Conservation (phyloP, 1,140 invertebrate genomes). For the Heliconius congener region DNA sequence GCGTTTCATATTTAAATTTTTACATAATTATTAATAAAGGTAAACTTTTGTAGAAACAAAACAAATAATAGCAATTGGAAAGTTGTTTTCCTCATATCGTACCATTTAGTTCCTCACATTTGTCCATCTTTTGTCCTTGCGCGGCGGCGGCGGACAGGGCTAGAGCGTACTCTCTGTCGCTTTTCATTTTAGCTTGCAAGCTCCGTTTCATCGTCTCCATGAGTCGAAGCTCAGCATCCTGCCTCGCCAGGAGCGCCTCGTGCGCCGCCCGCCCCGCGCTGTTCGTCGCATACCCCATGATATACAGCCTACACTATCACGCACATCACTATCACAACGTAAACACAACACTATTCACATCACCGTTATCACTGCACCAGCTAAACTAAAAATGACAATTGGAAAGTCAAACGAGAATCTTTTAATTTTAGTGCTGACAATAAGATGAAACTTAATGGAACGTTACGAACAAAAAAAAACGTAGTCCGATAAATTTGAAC, state of each 20-base stretch:
- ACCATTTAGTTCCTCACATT: conserved; percentile 89
- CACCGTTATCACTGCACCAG: conserved; percentile 71
- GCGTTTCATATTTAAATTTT: neutral
- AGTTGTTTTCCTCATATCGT: conserved; percentile 46
- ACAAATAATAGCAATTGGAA: conserved; percentile 13
- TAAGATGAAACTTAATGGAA: conserved; percentile 48
- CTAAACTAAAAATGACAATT: neutral
- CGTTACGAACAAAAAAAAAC: conserved; percentile 63
- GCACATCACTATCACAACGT: conserved; percentile 64
- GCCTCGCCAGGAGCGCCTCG: conserved; percentile 91
- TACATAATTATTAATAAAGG: neutral
- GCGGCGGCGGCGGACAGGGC: conserved; percentile 89
- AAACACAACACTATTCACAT: conserved; percentile 77
- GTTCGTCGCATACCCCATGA: conserved; percentile 93
- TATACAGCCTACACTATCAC: conserved; percentile 63
- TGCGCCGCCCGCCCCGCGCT: conserved; percentile 91
- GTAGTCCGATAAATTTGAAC: conserved; percentile 49
- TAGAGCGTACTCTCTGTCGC: conserved; percentile 93
- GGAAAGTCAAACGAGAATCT: conserved; percentile 28
- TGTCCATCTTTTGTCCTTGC: conserved; percentile 92
- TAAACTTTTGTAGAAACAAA: neutral
- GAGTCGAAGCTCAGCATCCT: conserved; percentile 94
- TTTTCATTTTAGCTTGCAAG: conserved; percentile 92
- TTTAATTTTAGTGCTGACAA: conserved; percentile 46
- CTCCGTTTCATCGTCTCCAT: conserved; percentile 94